Evolutionary conservation across 2,113 vertebrate genomes (phyloP).

Genomic region (Syrmaticus mikado): DNA sequence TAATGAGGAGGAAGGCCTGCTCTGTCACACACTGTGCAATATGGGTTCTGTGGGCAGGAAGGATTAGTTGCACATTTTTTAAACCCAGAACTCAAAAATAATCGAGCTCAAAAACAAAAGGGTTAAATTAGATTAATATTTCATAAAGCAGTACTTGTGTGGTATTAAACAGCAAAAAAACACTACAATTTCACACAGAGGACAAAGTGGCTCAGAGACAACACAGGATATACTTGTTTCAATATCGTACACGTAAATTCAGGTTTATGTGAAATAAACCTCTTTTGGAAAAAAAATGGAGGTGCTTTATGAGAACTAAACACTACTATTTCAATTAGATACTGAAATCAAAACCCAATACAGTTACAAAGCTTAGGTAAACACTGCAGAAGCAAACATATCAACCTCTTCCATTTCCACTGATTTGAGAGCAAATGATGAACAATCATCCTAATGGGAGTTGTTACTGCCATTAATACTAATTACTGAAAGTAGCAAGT

Average conservation of each 20-base stretch:
- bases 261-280: background rate
- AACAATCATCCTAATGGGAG: background rate
- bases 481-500: background rate
- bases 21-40: background rate
- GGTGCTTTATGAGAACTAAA: background rate
- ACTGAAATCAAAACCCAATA: background rate
- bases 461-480: background rate
- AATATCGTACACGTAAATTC: background rate
- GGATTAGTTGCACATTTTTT: background rate
- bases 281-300: background rate
- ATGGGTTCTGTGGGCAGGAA: background rate
- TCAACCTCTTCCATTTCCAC: background rate
- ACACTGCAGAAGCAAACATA: rapidly evolving
- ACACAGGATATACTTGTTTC: background rate
- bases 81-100: background rate
- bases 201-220: background rate
- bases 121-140: background rate
- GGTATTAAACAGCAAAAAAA: background rate
- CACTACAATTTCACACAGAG: background rate
- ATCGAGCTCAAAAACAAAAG: background rate
- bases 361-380: background rate
- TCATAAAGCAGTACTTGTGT: background rate
- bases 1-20: background rate
- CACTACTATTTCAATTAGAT: background rate
- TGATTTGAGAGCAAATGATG: background rate